Evolutionary conservation across 2,113 vertebrate genomes (phyloP).

Genomic region (Clarias batrachus): DNA sequence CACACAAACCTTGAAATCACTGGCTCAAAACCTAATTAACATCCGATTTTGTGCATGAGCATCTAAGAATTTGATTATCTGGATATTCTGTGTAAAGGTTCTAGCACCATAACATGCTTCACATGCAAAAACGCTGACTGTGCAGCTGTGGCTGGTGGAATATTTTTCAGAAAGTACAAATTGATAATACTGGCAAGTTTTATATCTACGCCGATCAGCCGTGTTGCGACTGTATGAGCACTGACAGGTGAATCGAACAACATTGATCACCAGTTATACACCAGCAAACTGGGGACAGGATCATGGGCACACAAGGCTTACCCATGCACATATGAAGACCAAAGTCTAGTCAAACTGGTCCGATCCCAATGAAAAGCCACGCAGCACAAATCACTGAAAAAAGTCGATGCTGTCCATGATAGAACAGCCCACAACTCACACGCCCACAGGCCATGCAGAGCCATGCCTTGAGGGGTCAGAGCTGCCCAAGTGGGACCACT

Average conservation of each 20-base stretch:
- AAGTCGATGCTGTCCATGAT: no score
- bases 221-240: not conserved
- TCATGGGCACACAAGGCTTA: no score
- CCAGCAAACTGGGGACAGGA: no score
- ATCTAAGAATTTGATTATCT: not conserved
- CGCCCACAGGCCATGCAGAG: no score
- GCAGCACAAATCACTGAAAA: no score
- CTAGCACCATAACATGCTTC: not conserved
- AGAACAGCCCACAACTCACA: no score
- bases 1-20: not conserved
- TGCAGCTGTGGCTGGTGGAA: not conserved
- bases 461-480: no score
- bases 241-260: not conserved
- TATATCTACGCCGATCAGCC: not conserved
- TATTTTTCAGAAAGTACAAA: not conserved
- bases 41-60: not conserved
- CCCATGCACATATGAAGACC: no score
- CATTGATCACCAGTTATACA: no score
- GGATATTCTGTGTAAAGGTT: not conserved
- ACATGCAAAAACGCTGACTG: not conserved
- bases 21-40: not conserved
- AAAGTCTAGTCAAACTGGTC: no score
- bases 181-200: not conserved
- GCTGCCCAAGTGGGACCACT: no score
- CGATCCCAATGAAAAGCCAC: no score